These are phyloP conservation scores for Callipepla squamata DNA, from an alignment of 2,113 vertebrate species.

Conservation along the genomic window DNA sequence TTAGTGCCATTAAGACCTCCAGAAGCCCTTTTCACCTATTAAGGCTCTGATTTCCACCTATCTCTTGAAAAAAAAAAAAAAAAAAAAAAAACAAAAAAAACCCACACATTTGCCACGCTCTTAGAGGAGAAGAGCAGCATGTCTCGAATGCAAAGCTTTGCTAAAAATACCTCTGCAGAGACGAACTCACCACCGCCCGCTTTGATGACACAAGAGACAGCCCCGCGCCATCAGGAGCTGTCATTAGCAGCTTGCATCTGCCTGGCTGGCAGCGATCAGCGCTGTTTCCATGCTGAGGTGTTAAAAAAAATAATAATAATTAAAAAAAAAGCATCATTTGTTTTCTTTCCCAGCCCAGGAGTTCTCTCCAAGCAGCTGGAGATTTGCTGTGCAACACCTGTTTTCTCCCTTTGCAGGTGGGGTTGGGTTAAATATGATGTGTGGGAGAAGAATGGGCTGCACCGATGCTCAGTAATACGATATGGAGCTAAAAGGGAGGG, in stretches of 20 bases:
- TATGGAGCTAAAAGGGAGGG: not conserved
- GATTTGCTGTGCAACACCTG: not conserved
- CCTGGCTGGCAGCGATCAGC: not conserved
- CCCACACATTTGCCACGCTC: not conserved
- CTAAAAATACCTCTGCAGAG: conserved; percentile 32
- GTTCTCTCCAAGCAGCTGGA: not conserved
- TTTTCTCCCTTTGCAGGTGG: not conserved
- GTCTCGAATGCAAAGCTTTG: not conserved
- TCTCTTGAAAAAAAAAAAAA: not conserved
- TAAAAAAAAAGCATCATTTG: not conserved
- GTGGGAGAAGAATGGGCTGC: not conserved
- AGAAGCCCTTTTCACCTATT: not conserved
- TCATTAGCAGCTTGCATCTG: not conserved
- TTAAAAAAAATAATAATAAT: not conserved
- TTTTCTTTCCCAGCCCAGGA: not conserved
- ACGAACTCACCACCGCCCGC: not conserved
- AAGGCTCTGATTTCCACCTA: not conserved
- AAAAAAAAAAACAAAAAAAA: not conserved
- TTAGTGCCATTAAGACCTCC: not conserved
- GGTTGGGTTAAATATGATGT: not conserved
- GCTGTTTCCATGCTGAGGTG: not conserved
- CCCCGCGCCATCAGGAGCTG: not conserved
- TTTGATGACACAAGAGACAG: conserved; percentile 4
- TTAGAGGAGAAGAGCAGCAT: not conserved
- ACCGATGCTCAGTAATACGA: fast-evolving